These are phyloP conservation scores for Pachymerium ferrugineum DNA, from an alignment of 2,888 invertebrate species.

Conservation along the genomic window DNA sequence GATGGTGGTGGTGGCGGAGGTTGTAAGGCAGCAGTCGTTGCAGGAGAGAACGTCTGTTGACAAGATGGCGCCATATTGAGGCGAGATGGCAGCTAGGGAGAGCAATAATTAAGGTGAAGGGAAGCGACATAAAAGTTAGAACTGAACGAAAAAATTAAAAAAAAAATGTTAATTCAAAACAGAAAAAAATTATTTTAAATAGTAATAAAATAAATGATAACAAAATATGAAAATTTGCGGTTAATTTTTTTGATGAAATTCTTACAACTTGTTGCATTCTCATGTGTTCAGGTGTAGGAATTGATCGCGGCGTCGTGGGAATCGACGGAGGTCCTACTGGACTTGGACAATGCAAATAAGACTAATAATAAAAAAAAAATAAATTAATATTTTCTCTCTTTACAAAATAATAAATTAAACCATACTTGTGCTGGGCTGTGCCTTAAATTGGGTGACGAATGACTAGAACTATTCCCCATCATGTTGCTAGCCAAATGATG, in stretches of 20 bases:
- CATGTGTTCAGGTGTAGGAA: background rate
- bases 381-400: background rate
- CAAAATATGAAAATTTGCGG: no score
- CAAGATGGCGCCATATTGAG: background rate
- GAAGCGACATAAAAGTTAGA: no score
- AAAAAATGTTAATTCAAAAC: no score
- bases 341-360: constrained; percentile 5
- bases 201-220: no score
- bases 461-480: constrained; percentile 5
- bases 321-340: background rate
- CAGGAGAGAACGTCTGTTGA: background rate
- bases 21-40: background rate
- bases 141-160: no score
- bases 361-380: background rate
- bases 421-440: constrained; percentile 27
- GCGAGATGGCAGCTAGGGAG: background rate
- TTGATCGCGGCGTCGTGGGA: background rate
- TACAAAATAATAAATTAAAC: no score
- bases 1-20: constrained; percentile 2
- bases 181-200: no score
- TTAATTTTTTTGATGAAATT: no score
- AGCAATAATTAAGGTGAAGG: no score
- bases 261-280: background rate
- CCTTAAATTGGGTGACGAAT: constrained; percentile 12
- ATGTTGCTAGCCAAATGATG: background rate